These are phyloP conservation scores for Nannoperca australis DNA, from an alignment of 2,797 vertebrate species.

Conservation along the genomic window DNA sequence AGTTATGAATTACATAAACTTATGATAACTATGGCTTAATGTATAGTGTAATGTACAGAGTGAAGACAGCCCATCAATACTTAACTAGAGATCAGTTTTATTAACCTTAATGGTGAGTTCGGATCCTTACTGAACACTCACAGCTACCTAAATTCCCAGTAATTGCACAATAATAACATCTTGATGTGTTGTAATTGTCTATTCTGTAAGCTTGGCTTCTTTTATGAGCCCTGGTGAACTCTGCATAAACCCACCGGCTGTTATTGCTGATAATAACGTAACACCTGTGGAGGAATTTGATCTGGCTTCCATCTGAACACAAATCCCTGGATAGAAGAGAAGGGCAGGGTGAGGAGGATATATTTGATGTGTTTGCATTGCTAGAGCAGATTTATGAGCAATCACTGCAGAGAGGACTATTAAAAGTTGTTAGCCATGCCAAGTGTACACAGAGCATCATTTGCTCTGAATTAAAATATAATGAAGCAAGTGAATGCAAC, in stretches of 20 bases:
- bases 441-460: slow-evolving; percentile 71
- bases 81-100: slow-evolving; percentile 23
- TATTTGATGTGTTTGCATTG: slow-evolving; percentile 49
- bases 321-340: slow-evolving; percentile 48
- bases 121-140: slow-evolving; percentile 16
- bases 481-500: slow-evolving; percentile 85
- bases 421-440: slow-evolving; percentile 63
- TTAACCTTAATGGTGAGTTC: slow-evolving; percentile 27
- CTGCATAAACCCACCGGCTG: slow-evolving; percentile 51
- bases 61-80: slow-evolving; percentile 15
- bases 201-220: slow-evolving; percentile 42
- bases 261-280: slow-evolving; percentile 59
- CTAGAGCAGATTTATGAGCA: slow-evolving; percentile 62
- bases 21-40: slow-evolving; percentile 5
- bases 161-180: slow-evolving; percentile 42
- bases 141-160: slow-evolving; percentile 12
- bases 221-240: slow-evolving; percentile 52
- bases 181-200: slow-evolving; percentile 34
- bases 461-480: slow-evolving; percentile 85
- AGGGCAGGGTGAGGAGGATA: slow-evolving; percentile 45
- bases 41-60: background rate
- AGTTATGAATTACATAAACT: slow-evolving; percentile 1
- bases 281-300: slow-evolving; percentile 69
- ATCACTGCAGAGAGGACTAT: slow-evolving; percentile 50
- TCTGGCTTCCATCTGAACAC: slow-evolving; percentile 59